phyloP scores from a whole-genome alignment of 2,113 vertebrate genomes.

The Zingel zingel region DNA sequence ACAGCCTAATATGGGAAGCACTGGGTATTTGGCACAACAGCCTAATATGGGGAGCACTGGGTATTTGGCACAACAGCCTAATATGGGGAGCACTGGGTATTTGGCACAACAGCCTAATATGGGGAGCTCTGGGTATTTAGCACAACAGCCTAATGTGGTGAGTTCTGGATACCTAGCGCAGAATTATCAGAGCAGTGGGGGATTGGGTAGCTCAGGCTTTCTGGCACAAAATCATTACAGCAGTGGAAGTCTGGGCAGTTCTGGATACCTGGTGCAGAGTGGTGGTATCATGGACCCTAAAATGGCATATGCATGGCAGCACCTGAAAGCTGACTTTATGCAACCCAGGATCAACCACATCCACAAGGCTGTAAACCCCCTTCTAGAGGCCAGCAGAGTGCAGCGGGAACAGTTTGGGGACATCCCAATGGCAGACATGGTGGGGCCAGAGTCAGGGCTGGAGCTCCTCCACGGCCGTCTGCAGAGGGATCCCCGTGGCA shows the following conservation, averaged over 20 bases:
- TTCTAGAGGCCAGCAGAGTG: conserved; percentile 75
- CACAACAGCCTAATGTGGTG: conserved; percentile 69
- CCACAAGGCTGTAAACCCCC: conserved; percentile 84
- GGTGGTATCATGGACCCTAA: conserved; percentile 85
- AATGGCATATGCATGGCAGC: conserved; percentile 90
- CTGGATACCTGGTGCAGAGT: conserved; percentile 76
- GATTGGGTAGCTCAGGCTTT: conserved; percentile 78
- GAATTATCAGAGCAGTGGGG: conserved; percentile 76
- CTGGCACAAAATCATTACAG: conserved; percentile 82
- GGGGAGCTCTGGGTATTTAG: conserved; percentile 72
- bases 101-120: conserved; percentile 71
- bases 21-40: conserved; percentile 66
- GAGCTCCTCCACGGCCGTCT: conserved; percentile 83
- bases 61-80: conserved; percentile 72
- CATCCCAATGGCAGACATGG: conserved; percentile 80
- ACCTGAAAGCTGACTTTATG: conserved; percentile 90
- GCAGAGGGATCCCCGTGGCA: conserved; percentile 84
- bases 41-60: conserved; percentile 73
- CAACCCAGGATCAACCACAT: conserved; percentile 90
- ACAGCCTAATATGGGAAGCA: conserved; percentile 53
- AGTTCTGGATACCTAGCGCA: conserved; percentile 78
- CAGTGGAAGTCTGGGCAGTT: conserved; percentile 79
- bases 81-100: conserved; percentile 72
- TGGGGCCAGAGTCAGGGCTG: conserved; percentile 79
- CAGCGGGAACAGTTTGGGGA: conserved; percentile 79